Evolutionary conservation across 2,797 vertebrate genomes (phyloP).

Genomic region (Potorous gilbertii): DNA sequence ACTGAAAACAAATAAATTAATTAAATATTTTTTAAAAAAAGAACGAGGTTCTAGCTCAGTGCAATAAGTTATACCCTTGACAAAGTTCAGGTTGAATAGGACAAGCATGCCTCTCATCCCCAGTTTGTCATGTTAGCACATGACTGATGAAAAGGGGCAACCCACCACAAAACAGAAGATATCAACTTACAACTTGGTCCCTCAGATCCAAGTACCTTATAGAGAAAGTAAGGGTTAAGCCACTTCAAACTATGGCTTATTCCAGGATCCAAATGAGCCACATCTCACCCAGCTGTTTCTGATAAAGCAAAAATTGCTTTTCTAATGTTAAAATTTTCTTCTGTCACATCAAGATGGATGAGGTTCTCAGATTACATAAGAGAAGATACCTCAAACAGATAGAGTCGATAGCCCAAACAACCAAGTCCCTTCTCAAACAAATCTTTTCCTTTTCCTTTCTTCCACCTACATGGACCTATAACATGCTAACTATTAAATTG

Average conservation of each 20-base stretch:
- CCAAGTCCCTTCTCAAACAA: slow-evolving; percentile 18
- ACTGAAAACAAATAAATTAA: too few species aligned
- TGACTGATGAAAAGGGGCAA: not conserved
- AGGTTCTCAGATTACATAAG: slow-evolving; percentile 59
- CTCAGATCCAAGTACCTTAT: not conserved
- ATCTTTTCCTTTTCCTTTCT: not conserved
- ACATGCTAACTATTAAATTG: slow-evolving; percentile 50
- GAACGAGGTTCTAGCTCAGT: not conserved
- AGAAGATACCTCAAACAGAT: slow-evolving; percentile 50
- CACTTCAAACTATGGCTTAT: not conserved
- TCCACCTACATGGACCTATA: not conserved
- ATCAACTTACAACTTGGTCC: not conserved
- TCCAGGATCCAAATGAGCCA: not conserved
- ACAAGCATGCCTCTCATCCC: not conserved
- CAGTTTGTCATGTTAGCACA: fast-evolving
- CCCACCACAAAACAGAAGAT: not conserved
- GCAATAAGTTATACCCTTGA: not conserved
- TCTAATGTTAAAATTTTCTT: slow-evolving; percentile 48
- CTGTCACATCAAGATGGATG: slow-evolving; percentile 64
- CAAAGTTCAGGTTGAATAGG: not conserved
- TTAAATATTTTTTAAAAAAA: not conserved
- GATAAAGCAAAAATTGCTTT: slow-evolving; percentile 54
- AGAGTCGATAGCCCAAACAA: slow-evolving; percentile 22
- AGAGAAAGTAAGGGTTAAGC: not conserved
- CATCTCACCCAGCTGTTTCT: slow-evolving; percentile 70